A percentile compares a stretch with the other conserved stretches of the same genome.
Conservation (phyloP, 2,113 vertebrate genomes). For the Plecturocebus donacophilus region DNA sequence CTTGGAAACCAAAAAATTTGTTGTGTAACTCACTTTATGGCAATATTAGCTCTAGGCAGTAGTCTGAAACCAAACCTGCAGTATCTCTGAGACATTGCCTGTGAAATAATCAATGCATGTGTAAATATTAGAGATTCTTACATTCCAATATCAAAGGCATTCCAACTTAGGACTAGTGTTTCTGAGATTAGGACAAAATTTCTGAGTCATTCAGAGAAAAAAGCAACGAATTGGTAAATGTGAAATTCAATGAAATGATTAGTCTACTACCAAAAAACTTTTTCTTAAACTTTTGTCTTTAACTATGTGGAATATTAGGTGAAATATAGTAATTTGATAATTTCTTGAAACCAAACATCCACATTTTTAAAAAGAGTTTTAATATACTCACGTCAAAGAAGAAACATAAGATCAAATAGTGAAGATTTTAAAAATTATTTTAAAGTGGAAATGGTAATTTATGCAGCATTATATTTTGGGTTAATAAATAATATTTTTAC, state of each 20-base stretch:
- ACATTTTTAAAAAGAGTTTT: not conserved
- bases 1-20: not conserved
- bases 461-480: constrained; percentile 42
- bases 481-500: constrained; percentile 33
- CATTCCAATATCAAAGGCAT: not conserved
- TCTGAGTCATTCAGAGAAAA: not conserved
- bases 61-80: not conserved
- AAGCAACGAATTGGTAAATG: not conserved
- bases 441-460: not conserved
- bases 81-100: not conserved
- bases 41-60: not conserved
- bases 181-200: not conserved
- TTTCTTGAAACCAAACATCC: not conserved
- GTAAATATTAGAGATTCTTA: not conserved
- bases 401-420: not conserved
- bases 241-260: not conserved
- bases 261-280: not conserved
- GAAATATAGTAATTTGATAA: not conserved
- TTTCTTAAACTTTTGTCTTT: not conserved
- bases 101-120: not conserved
- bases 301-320: not conserved
- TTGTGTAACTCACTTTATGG: not conserved
- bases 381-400: not conserved
- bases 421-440: not conserved
- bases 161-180: not conserved